Conservation (phyloP, 1,140 invertebrate genomes). For the Paracyclopina nana region DNA sequence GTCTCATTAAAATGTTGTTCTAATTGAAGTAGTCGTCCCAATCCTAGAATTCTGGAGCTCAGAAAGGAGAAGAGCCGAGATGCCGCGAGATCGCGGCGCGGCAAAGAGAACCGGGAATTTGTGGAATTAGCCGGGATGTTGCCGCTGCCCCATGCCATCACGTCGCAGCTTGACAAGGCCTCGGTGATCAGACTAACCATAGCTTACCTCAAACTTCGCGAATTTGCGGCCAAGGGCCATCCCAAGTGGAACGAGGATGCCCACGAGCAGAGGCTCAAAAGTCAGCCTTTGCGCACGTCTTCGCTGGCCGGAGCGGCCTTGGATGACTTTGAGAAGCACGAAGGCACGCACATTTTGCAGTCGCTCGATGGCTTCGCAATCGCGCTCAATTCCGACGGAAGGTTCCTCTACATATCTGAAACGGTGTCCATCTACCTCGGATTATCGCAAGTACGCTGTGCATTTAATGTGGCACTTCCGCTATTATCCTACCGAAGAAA, state of each 20-base stretch:
- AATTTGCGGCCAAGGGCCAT: conserved; percentile 84
- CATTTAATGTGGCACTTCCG: too few relatives aligned
- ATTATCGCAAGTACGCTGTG: conserved; percentile 68
- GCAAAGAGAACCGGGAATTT: conserved; percentile 96
- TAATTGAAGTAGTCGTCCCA: not conserved
- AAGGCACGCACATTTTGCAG: conserved; percentile 92
- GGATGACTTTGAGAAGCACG: conserved; percentile 55
- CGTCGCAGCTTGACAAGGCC: conserved; percentile 92
- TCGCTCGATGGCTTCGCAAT: conserved; percentile 89
- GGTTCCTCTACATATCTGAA: conserved; percentile 95
- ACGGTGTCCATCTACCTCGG: conserved; percentile 96
- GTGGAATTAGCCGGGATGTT: conserved; percentile 95
- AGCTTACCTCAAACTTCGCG: conserved; percentile 82
- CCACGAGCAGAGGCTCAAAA: conserved; percentile 22
- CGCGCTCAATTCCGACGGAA: conserved; percentile 75
- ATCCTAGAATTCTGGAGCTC: conserved; percentile 67
- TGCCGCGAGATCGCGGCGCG: conserved; percentile 74
- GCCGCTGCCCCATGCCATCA: conserved; percentile 84
- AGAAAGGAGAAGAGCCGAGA: conserved; percentile 92
- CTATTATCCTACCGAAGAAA: too few relatives aligned
- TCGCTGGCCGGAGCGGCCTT: not conserved
- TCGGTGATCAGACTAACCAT: conserved; percentile 95
- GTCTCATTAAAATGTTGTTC: too few relatives aligned
- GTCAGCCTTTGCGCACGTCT: not conserved
- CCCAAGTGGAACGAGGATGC: conserved; percentile 72